Evolutionary conservation across 2,888 invertebrate genomes (phyloP).

Genomic region (Aphrophora alni): DNA sequence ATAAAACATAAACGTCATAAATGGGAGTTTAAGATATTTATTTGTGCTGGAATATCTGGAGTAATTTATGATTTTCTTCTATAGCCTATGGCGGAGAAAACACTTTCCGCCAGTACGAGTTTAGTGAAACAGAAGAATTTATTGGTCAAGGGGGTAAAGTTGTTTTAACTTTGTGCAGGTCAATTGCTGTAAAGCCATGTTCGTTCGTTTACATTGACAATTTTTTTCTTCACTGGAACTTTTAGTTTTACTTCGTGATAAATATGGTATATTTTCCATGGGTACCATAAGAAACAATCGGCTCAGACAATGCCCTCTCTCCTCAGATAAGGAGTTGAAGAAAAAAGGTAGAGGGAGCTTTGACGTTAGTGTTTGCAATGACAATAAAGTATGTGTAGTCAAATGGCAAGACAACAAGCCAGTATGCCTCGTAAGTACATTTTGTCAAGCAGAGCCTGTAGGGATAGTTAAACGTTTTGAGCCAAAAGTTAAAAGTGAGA

Average conservation of each 20-base stretch:
- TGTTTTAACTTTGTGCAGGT: too few species aligned
- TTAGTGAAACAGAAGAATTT: too few species aligned
- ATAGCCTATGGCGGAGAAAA: too few species aligned
- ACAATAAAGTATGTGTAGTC: constrained; percentile 43
- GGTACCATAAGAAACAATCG: constrained; percentile 37
- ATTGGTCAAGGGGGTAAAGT: too few species aligned
- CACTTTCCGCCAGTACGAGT: too few species aligned
- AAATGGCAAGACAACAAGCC: constrained; percentile 48
- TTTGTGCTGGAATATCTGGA: too few species aligned
- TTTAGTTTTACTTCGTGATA: constrained; percentile 36
- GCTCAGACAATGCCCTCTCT: constrained; percentile 35
- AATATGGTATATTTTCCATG: constrained; percentile 40
- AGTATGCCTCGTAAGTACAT: constrained; percentile 46
- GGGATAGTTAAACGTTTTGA: constrained; percentile 35
- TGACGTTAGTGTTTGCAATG: constrained; percentile 38
- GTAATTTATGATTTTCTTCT: too few species aligned
- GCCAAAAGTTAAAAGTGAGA: constrained; percentile 23
- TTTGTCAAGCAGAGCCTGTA: constrained; percentile 37
- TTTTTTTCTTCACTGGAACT: constrained; percentile 43
- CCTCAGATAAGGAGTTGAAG: constrained; percentile 39
- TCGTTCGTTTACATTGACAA: constrained; percentile 49
- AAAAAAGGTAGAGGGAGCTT: constrained; percentile 42
- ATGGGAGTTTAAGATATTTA: too few species aligned
- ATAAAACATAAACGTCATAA: too few species aligned
- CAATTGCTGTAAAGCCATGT: too few species aligned